A percentile compares a stretch with the other conserved stretches of the same genome.
These are phyloP conservation scores for Oryzias melastigma DNA, from an alignment of 2,113 vertebrate species.

Conservation along the genomic window DNA sequence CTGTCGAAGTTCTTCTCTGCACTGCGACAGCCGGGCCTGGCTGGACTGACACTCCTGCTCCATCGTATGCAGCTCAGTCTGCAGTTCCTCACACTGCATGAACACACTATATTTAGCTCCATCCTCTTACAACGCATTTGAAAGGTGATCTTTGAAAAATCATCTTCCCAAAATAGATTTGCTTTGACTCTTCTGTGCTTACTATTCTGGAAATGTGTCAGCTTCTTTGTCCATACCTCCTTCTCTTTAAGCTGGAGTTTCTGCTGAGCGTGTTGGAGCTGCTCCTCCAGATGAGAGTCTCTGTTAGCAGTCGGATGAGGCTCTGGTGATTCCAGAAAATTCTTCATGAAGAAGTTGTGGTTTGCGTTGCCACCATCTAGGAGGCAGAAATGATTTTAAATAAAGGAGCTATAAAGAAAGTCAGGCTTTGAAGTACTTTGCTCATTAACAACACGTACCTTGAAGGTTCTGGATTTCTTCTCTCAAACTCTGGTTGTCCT, in stretches of 20 bases:
- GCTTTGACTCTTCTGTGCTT: background rate
- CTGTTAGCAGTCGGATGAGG: conserved; percentile 13
- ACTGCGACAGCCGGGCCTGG: conserved; percentile 81
- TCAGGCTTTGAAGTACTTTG: too few species aligned
- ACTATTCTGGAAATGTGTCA: background rate
- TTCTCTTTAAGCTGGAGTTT: conserved; percentile 68
- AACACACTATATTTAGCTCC: conserved; percentile 15
- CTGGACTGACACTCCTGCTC: conserved; percentile 83
- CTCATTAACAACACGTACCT: conserved; percentile 33
- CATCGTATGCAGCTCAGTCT: conserved; percentile 79
- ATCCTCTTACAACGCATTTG: background rate
- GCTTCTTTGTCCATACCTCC: conserved; percentile 53
- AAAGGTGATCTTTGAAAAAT: background rate
- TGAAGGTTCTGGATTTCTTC: conserved; percentile 57
- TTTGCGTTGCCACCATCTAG: conserved; percentile 36
- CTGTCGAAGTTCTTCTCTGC: conserved; percentile 80
- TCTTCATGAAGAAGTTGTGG: conserved; percentile 23
- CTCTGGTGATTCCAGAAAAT: conserved; percentile 24
- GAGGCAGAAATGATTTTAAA: conserved; percentile 3
- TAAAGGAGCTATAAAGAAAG: background rate
- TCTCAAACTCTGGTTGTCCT: conserved; percentile 73
- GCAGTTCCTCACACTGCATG: conserved; percentile 81
- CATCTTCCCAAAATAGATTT: background rate
- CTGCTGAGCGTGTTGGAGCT: conserved; percentile 61
- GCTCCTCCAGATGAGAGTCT: conserved; percentile 38